Evolutionary conservation across 2,797 vertebrate genomes (phyloP).

Genomic region (Oreortyx pictus): DNA sequence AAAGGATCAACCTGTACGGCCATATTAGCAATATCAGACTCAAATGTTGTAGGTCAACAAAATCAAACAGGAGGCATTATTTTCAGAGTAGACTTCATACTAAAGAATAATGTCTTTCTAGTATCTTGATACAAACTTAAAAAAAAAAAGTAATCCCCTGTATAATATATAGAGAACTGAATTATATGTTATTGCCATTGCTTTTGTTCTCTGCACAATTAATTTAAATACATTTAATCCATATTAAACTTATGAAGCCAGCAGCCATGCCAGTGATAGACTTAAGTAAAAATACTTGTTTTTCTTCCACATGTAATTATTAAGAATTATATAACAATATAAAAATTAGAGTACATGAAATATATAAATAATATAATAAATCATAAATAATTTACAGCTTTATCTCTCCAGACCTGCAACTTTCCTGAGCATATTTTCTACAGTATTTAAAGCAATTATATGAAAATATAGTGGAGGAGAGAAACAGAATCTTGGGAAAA

Average conservation of each 20-base stretch:
- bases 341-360: too few relatives aligned
- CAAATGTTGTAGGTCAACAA: too few relatives aligned
- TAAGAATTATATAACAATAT: background rate
- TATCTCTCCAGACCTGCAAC: background rate
- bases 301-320: background rate
- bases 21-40: too few relatives aligned
- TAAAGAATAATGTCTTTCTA: background rate
- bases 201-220: background rate
- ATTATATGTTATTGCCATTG: background rate
- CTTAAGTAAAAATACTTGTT: background rate
- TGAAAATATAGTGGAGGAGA: background rate
- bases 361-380: too few relatives aligned
- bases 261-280: background rate
- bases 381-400: background rate
- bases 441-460: background rate
- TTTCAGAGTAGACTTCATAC: background rate
- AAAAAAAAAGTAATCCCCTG: rapidly evolving
- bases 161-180: background rate
- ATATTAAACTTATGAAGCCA: background rate
- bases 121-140: background rate
- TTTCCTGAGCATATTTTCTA: background rate
- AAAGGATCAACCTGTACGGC: too few relatives aligned
- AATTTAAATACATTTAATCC: background rate
- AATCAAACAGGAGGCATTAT: too few relatives aligned
- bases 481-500: background rate